Percentiles rank a stretch among this genome's conserved stretches.
These are phyloP conservation scores for Polyommatus icarus DNA, from an alignment of 2,888 invertebrate genomes.

Conservation along the genomic window DNA sequence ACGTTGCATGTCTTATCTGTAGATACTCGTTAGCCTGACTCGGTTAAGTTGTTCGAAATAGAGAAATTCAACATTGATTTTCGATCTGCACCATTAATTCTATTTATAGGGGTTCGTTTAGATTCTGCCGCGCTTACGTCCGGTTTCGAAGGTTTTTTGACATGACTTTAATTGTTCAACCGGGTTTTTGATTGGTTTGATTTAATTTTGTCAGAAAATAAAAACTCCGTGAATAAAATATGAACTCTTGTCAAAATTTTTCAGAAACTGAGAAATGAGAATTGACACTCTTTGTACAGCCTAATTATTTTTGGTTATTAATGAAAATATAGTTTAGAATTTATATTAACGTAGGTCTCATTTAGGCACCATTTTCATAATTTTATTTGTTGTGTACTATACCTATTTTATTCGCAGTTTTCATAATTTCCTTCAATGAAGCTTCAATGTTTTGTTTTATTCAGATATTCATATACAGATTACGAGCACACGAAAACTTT, in stretches of 20 bases:
- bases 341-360: neutral
- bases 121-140: conserved; percentile 16
- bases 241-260: too few species aligned
- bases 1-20: conserved; percentile 60
- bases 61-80: conserved; percentile 41
- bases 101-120: conserved; percentile 36
- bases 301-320: neutral
- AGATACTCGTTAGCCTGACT: conserved; percentile 52
- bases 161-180: neutral
- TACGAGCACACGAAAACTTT: neutral
- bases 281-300: too few species aligned
- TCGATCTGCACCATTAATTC: conserved; percentile 42
- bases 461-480: neutral
- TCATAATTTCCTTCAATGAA: neutral
- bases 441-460: neutral
- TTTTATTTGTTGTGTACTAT: neutral
- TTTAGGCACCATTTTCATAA: too few species aligned
- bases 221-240: too few species aligned
- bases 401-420: neutral
- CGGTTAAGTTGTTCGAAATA: conserved; percentile 42
- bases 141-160: neutral
- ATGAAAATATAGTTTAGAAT: neutral
- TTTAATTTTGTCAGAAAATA: too few species aligned
- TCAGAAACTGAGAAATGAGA: too few species aligned
- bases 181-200: neutral